Evolutionary conservation across 2,888 invertebrate genomes (phyloP), one percentile per base, ranked within the genome.

Genomic region (Macropis europaea): DNA sequence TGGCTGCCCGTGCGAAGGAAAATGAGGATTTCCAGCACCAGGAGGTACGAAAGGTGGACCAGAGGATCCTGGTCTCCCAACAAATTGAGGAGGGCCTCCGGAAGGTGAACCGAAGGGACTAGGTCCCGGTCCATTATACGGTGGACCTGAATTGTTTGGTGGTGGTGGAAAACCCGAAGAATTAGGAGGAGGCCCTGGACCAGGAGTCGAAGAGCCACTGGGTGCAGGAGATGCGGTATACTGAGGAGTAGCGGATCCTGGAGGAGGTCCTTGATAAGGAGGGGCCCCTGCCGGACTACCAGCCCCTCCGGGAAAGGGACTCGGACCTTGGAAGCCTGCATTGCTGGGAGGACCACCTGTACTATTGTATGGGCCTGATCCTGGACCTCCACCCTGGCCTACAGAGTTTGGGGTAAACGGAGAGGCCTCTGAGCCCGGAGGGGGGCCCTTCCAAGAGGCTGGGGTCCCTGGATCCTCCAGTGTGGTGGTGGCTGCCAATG

Each of bases 151-250:
- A 79, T 90, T 91, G 69, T 88, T 89, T 42, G 89, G 90, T 13
- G 88, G 88, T 5, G 87, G 85, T 50, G 89, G 88, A 50, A 89
- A 89, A 7, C 90, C 90, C 22, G 90, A 90, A 9, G 92, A 90
- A 82, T 91, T 91, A 11, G 93, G 93, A 40, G 92, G 92, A 54
- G 93, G 91, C 57, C 92, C 93, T 19, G 95, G 95, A 70, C 95
- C 96, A 6, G 96, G 96, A 38, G 96, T 96, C 81, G 96, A 96
- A 52, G 95, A 93, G 85, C 94, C 96, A 86, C 93, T 96, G 81
- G 95, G 96, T 86, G 94, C 95, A 84, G 97, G 97, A 76, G 96
- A 96, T 86, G 96, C 95, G 84, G 95, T 95, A 90, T 96, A 96
- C 91, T 94, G 96, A 85, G 94, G 96, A 87, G 93, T 96, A 90